Evolutionary conservation across 2,888 invertebrate species (phyloP), one percentile per base, ranked within the genome.

Genomic region (Diabrotica balteata): DNA sequence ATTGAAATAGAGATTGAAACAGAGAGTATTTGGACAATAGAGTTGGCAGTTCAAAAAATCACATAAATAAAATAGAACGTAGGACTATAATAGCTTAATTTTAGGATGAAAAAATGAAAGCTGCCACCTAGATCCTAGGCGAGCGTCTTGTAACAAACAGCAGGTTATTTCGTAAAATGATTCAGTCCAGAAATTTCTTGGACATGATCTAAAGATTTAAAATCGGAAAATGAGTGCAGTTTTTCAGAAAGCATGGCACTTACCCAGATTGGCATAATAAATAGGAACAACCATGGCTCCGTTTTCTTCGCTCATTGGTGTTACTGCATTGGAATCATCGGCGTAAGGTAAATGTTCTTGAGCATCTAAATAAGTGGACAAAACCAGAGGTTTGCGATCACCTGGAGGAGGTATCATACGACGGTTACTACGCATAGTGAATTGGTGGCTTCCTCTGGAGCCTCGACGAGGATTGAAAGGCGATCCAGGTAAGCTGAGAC

Each of bases 241-340:
- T 3, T 45, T 17, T 9, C 11, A 45, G 17, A 44, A 57, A 45
- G 44, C 8, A 43, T 59, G 32, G 49, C n/a, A 80, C 78, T 79
- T 80, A 89, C 93, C 93, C 87, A 93, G 87, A 86, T 92, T 94
- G 79, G 93, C 91, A 84, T 94, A 93, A 86, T 95, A 95, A 83
- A 93, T 92, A 68, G 95, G 95, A 80, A 96, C 94, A 80, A 96
- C 93, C 85, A 96, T 95, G 82, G 95, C 95, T 81, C 96, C 96
- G 85, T 96, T 96, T 86, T 97, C 97, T 86, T 97, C 97, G 74
- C 96, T 97, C 93, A 97, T 96, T 64, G 98, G 98, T 71, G 97
- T 98, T 69, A 96, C 97, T 74, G 97, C 97, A 82, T 95, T 95
- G 73, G 97, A 97, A 86, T 97, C 98, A 84, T 98, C 98, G 67